A percentile compares a stretch with the other conserved stretches of the same genome.
Conservation (phyloP, 2,113 vertebrate genomes). For the Syngnathoides biaculeatus region DNA sequence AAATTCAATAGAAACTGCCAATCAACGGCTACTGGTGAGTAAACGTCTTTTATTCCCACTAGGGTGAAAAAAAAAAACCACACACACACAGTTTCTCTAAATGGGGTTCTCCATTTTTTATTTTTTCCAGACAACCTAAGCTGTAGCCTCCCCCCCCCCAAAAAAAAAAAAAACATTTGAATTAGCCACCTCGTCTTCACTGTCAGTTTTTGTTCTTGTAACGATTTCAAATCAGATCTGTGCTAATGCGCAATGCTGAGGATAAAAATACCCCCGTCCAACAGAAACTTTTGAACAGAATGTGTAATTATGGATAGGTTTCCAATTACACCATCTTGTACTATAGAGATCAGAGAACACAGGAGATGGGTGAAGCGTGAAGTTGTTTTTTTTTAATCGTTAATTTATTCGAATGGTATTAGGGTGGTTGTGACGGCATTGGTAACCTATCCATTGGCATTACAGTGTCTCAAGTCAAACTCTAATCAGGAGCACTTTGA, state of each 20-base stretch:
- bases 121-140: constrained; percentile 96
- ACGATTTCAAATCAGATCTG: constrained; percentile 91
- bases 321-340: constrained; percentile 90
- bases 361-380: too few relatives aligned
- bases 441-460: too few relatives aligned
- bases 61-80: constrained; percentile 3
- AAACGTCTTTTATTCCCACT: not conserved
- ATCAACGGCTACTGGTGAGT: not conserved
- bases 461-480: too few relatives aligned
- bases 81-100: constrained; percentile 54
- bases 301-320: constrained; percentile 85
- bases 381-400: too few relatives aligned
- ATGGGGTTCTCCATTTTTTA: constrained; percentile 88
- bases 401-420: too few relatives aligned
- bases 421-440: too few relatives aligned
- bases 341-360: too few relatives aligned
- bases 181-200: constrained; percentile 82
- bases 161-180: constrained; percentile 77
- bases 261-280: constrained; percentile 75
- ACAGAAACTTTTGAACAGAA: constrained; percentile 97
- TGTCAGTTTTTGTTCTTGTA: constrained; percentile 59
- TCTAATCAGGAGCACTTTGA: too few relatives aligned
- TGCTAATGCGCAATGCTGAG: constrained; percentile 98
- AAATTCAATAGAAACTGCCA: too few relatives aligned
- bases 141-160: constrained; percentile 76